Conservation (phyloP, 2,888 invertebrate species). For the Cephus spinipes region DNA sequence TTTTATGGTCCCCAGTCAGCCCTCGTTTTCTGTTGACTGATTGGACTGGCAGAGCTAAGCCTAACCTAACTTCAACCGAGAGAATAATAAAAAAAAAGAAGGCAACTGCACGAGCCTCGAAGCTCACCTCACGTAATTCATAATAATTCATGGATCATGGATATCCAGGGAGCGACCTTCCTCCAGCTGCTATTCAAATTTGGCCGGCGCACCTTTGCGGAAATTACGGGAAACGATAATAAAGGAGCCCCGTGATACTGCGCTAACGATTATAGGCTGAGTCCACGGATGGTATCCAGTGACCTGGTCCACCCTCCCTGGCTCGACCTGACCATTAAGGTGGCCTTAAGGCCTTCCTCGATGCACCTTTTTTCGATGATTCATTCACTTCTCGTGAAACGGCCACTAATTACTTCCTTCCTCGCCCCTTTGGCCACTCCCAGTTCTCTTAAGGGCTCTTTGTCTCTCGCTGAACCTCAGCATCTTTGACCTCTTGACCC, state of each 20-base stretch:
- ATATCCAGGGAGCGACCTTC: conserved; percentile 2
- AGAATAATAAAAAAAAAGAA: conserved; percentile 19
- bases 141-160: neutral
- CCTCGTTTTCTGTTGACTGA: neutral
- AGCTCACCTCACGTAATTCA: conserved; percentile 25
- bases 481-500: neutral
- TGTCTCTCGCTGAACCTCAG: neutral
- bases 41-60: neutral
- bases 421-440: neutral
- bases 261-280: neutral
- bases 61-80: neutral
- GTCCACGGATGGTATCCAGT: neutral
- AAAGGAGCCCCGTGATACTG: neutral
- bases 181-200: conserved; percentile 5
- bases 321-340: neutral
- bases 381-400: neutral
- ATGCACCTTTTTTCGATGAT: neutral
- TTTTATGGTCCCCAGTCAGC: neutral
- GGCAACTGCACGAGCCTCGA: conserved; percentile 9
- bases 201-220: neutral
- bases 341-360: neutral
- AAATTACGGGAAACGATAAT: neutral
- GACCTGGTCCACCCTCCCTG: neutral
- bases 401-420: neutral
- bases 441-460: neutral